Evolutionary conservation across 2,797 vertebrate species (phyloP), one percentile per base, ranked within the genome.

Genomic region (Halcyon leucocephala): DNA sequence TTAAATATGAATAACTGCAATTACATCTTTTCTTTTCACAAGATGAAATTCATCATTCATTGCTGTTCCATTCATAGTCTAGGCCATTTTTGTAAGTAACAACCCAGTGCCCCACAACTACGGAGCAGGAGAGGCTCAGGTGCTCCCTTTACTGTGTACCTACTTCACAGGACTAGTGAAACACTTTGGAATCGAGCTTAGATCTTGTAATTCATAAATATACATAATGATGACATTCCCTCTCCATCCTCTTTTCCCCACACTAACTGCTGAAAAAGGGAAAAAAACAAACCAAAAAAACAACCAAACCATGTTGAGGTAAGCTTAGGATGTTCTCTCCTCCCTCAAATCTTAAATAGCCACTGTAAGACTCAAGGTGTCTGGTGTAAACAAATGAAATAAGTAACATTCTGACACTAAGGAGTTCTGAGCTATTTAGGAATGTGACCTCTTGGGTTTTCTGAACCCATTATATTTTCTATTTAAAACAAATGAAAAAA

Each of bases 251-350:
- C 22, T 25, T 78, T 39, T 29, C 20, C 17, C 4, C 33, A 35
- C n/a, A 49, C 16, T 35, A 39, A 48, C 9, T 37, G 13, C 24
- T 33, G 35, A 62, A 70, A 21, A 61, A 54, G 1, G 2, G 12
- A 55, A 55, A 21, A 24, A 22, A 14, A 14, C 8, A 33, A 33
- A 57, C 13, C 2, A 12, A 42, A 7, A 10, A 26, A 55, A n/a
- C 1, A 11, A 42, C 7, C 10, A 26, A 55, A 37, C 7, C 8
- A 0, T 6, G 18, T 8, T 29, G 26, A 52, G 11, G 10, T 26
- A 31, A 57, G 11, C 11, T 67, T 14, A 54, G 24, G 28, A 10
- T 28, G 6, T 35, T 65, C 35, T 42, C 21, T 48, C 31, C 24
- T 67, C 20, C 44, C 7, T 31, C 4, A 2, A 48, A 62, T 64